Percentiles rank a stretch among this genome's conserved stretches.
phyloP scores from a whole-genome alignment of 2,113 vertebrate genomes.

The Onychostruthus taczanowskii region DNA sequence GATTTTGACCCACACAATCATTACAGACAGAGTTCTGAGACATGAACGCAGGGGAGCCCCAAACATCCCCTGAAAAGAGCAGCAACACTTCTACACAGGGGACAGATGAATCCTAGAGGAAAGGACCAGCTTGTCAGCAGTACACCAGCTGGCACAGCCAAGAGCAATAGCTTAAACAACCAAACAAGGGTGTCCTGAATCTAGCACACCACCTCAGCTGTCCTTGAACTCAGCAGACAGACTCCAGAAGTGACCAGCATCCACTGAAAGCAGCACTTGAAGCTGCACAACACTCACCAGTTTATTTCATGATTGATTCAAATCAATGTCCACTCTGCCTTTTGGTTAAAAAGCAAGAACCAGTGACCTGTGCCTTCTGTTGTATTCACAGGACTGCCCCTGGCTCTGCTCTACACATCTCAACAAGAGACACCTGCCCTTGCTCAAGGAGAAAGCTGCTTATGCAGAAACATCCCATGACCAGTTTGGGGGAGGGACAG shows the following conservation, averaged over 20 bases:
- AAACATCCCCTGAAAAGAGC: not conserved
- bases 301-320: not conserved
- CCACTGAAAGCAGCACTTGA: not conserved
- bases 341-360: not conserved
- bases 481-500: not conserved
- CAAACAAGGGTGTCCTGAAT: not conserved
- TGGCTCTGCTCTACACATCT: not conserved
- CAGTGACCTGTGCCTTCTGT: not conserved
- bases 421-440: not conserved
- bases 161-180: not conserved
- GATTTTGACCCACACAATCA: not conserved
- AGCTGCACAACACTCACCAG: not conserved
- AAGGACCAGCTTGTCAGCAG: not conserved
- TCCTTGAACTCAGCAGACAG: not conserved
- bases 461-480: not conserved
- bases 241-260: not conserved
- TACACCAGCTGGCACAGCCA: not conserved
- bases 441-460: not conserved
- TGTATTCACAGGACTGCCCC: not conserved
- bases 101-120: not conserved
- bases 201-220: not conserved
- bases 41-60: not conserved
- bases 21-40: not conserved
- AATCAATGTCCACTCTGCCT: not conserved
- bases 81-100: not conserved